Base-by-base conservation (phyloP, 64 coral and sea anemone species). In the Montipora capricornis region DNA sequence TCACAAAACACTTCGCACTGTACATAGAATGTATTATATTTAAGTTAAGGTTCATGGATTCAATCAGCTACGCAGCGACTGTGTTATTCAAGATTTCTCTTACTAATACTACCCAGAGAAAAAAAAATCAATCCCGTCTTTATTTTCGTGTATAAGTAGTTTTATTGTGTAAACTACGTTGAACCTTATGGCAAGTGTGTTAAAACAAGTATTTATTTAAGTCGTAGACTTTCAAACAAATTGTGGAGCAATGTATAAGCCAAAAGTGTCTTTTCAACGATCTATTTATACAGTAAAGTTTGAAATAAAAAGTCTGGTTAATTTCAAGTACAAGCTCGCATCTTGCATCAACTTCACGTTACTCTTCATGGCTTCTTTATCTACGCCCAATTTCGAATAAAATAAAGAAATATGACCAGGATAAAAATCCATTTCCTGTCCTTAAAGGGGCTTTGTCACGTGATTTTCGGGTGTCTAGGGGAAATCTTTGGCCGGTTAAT, bases 201-300 rank as follows among this genome's bases (percentile, higher is more conserved):
- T 84, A 37, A 37, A 37, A 37, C 37, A 37, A 37, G 81, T 84
- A 67, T 84, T 68, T 86, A 86, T 86, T 49, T 86, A 73, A 86
- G 49, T 6, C 24, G 9, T 47, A 60, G 59, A 68, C 55, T 47
- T 82, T 58, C 19, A 57, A 52, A 82, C 51, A 61, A 47, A 84
- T 11, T 68, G 60, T 68, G 29, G 16, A 51, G 82, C 71, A 86
- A 86, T 86, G 71, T 86, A 86, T 86, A 48, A 73, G n/a, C 10
- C 22, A 64, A 14, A 68, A 8, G 44, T 86, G 19, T n/a, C 76
- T 16, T 14, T 13, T 71, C 9, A 64, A 12, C 49, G 17, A 86
- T 44, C 13, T 73, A 86, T 86, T 86, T 86, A 86, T 86, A 49
- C 47, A 86, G 49, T 20, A 19, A 86, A 86, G 82, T 86, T 86